Base-by-base conservation (phyloP, 1,140 invertebrate genomes). In the Magallana angulata region DNA sequence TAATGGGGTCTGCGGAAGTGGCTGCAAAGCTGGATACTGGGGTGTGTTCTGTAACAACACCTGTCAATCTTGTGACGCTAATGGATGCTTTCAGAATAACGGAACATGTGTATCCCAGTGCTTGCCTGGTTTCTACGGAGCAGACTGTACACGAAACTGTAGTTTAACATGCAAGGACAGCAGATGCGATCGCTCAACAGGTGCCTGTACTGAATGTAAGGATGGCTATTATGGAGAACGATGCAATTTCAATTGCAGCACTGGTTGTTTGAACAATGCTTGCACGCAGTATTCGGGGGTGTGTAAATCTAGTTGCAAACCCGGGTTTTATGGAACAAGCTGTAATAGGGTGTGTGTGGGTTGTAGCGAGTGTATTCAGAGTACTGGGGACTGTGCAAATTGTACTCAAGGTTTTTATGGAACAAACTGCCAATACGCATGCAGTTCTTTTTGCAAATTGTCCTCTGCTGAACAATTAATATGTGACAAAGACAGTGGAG, bases 161-260 rank as follows among this genome's bases (percentile, higher is more conserved):
- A 82, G 82, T 58, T 36, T n/a, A 56, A 80, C 36, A 1, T 87
- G 86, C 76, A 64, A 62, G 14, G 64, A 57, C 4, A 14, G 36
- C 11, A 76, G 59, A 36, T 91, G 90, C 71, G 87, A 90, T 36
- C 81, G 83, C 62, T 58, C 48, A 1, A 86, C 85, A 7, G 90
- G 90, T 1, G 24, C 71, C 7, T 91, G 90, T 58, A 64, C 57
- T 71, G 89, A 86, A 12, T 91, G 90, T 84, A 84, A 90, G 24
- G 58, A 59, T 2, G 90, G 90, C 5, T 91, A 87, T 64, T 82
- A 87, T 18, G 88, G 88, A 68, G 76, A 85, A 8, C 36, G 64
- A 18, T 91, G 90, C 57, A 57, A 8, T n/a, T 9, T 30, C 14
- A 62, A 1, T 14, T 85, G 85, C 48, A 85, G 56, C 11, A 18